Base-by-base conservation (phyloP, 2,113 vertebrate genomes). In the Anhinga rufa region DNA sequence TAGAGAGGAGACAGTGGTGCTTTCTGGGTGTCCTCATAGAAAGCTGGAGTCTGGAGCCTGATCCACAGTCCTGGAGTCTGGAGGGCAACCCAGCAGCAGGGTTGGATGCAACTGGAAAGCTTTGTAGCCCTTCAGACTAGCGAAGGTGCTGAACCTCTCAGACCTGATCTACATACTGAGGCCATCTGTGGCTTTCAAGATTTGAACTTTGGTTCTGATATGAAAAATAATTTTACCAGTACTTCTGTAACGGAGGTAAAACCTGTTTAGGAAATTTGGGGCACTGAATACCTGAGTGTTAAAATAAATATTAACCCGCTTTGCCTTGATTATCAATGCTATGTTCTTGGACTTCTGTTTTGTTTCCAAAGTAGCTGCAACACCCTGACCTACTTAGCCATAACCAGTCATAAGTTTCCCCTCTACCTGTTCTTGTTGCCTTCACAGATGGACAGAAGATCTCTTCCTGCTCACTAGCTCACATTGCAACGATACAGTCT, bases 141-240 rank as follows among this genome's bases (percentile, higher is more conserved):
- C 77, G 51, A 78, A 86, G 51, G 28, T 42, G n/a, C 4, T 14
- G 15, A 62, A 58, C 29, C 8, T 54, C 17, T 6, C 17, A 86
- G 40, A 49, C 17, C 24, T 52, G 52, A 64, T 15, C 25, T 80
- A 38, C 12, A 24, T 19, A 7, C 6, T 29, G 66, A 34, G 26
- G 40, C 60, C 34, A 19, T 20, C 17, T 2, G 1, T 57, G 62
- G 20, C 34, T 61, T 83, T 52, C 18, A 86, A 61, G 24, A 77
- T 62, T 14, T 49, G 26, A 84, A 78, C 34, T 74, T 83, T 3
- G 3, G 6, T 81, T 1, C 3, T 0, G 1, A 10, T 14, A 65
- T 31, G 25, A 64, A 83, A 81, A 74, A 7, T 7, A 20, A 34
- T 54, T 70, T 62, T 81, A 44, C 9, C 15, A 32, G 10, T 64